A percentile compares a stretch with the other conserved stretches of the same genome.
Conservation (phyloP, 2,797 vertebrate genomes). For the Alfaro cultratus region DNA sequence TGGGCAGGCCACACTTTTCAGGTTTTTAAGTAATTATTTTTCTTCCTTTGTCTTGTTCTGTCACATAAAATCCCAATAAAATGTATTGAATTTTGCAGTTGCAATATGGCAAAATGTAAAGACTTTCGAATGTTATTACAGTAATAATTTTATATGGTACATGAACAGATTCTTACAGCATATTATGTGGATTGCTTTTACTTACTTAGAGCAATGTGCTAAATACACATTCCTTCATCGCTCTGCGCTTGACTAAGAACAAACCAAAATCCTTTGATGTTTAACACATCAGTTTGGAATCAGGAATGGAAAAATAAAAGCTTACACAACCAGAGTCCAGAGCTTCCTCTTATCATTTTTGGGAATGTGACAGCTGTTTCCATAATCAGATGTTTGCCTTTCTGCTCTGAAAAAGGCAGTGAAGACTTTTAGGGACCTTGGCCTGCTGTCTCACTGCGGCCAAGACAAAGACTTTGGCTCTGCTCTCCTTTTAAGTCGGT, state of each 20-base stretch:
- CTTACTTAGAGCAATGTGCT: not conserved
- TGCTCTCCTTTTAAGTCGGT: slow-evolving; percentile 71
- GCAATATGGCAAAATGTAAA: not conserved
- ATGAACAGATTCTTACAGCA: slow-evolving; percentile 11
- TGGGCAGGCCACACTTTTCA: not conserved
- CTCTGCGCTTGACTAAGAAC: not conserved
- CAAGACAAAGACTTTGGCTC: slow-evolving; percentile 24
- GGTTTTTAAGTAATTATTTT: not conserved
- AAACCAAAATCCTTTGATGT: not conserved
- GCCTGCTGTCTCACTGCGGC: not conserved
- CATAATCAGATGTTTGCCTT: slow-evolving; percentile 65
- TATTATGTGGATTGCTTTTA: not conserved
- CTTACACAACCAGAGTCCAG: slow-evolving; percentile 6
- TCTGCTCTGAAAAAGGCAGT: slow-evolving; percentile 21
- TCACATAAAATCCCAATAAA: not conserved
- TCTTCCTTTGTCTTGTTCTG: not conserved
- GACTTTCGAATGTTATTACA: not conserved
- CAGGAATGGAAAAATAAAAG: not conserved
- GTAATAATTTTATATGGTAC: not conserved
- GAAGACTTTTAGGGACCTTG: slow-evolving; percentile 47
- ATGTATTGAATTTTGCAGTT: not conserved
- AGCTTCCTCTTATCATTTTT: slow-evolving; percentile 16
- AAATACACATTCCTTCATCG: too few relatives aligned
- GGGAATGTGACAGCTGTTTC: slow-evolving; percentile 60
- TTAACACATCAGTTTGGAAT: not conserved